A percentile compares a stretch with the other conserved stretches of the same genome.
Evolutionary conservation across 2,888 invertebrate genomes (phyloP).

Genomic region (Watsonalla binaria): DNA sequence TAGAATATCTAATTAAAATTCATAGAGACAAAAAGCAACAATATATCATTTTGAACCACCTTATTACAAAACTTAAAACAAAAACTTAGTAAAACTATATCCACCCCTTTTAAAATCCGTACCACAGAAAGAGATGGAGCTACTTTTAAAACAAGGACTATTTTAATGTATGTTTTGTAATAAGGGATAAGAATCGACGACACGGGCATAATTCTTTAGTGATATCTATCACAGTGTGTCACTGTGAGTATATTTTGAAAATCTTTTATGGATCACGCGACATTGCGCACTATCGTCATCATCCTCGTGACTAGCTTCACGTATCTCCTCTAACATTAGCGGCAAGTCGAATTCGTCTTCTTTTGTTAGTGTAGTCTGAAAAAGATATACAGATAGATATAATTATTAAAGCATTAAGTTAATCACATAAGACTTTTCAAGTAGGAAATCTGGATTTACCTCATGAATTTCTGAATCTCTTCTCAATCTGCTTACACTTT

Average conservation of each 20-base stretch:
- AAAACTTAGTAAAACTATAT: too few relatives aligned
- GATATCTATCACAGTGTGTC: conserved; percentile 45
- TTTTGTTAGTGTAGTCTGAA: conserved; percentile 48
- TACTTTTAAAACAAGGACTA: too few relatives aligned
- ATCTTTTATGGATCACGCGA: conserved; percentile 41
- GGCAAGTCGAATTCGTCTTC: conserved; percentile 52
- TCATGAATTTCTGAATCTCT: conserved; percentile 50
- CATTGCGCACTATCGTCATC: conserved; percentile 55
- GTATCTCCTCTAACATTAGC: conserved; percentile 58
- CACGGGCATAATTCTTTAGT: too few relatives aligned
- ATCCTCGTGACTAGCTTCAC: conserved; percentile 65
- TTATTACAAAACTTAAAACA: too few relatives aligned
- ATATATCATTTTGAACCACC: too few relatives aligned
- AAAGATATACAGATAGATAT: conserved; percentile 13
- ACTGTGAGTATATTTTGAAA: conserved; percentile 55
- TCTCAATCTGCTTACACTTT: conserved; percentile 60
- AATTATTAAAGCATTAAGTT: background rate
- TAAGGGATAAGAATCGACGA: too few relatives aligned
- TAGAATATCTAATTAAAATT: too few relatives aligned
- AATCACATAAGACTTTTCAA: background rate
- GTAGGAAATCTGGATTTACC: conserved; percentile 25
- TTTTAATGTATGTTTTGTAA: too few relatives aligned
- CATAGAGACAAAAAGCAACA: too few relatives aligned
- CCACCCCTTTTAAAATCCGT: too few relatives aligned
- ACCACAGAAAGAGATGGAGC: too few relatives aligned